phyloP scores from a whole-genome alignment of 2,113 vertebrate genomes.

The Megaptera novaeangliae region DNA sequence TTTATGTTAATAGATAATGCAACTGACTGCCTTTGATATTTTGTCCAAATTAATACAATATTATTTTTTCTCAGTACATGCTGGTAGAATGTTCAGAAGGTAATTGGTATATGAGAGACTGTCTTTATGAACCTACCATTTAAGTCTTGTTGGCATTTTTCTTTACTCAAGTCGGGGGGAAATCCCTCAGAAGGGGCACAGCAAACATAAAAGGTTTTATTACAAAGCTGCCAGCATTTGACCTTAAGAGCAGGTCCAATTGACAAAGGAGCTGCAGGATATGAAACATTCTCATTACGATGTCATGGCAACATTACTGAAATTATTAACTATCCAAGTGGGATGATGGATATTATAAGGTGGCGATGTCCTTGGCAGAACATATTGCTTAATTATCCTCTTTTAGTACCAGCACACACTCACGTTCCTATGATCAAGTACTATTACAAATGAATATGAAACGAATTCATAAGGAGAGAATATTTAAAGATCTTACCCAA shows the following conservation, averaged over 20 bases:
- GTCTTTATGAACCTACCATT: neutral
- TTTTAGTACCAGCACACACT: slow-evolving; percentile 49
- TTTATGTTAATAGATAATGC: neutral
- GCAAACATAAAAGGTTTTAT: slow-evolving; percentile 27
- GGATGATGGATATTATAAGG: slow-evolving; percentile 48
- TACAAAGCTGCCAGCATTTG: neutral
- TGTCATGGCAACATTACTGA: slow-evolving; percentile 52
- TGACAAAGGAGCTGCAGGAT: slow-evolving; percentile 47
- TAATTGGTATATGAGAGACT: neutral
- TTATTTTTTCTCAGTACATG: neutral
- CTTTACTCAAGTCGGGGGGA: slow-evolving; percentile 12
- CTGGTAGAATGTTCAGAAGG: neutral
- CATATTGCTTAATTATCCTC: slow-evolving; percentile 70
- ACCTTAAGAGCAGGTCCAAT: slow-evolving; percentile 39
- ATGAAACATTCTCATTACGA: slow-evolving; percentile 24
- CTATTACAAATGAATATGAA: slow-evolving; percentile 57
- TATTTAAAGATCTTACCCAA: slow-evolving; percentile 62
- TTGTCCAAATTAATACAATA: neutral
- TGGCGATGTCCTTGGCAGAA: slow-evolving; percentile 58
- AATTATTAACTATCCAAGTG: slow-evolving; percentile 52
- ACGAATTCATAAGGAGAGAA: slow-evolving; percentile 61
- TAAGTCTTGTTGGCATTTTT: slow-evolving; percentile 7
- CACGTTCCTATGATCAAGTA: slow-evolving; percentile 48
- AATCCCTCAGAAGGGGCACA: neutral
- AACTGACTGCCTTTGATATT: neutral